A percentile compares a stretch with the other conserved stretches of the same genome.
Evolutionary conservation across 2,797 vertebrate genomes (phyloP).

Genomic region (Catharus ustulatus): DNA sequence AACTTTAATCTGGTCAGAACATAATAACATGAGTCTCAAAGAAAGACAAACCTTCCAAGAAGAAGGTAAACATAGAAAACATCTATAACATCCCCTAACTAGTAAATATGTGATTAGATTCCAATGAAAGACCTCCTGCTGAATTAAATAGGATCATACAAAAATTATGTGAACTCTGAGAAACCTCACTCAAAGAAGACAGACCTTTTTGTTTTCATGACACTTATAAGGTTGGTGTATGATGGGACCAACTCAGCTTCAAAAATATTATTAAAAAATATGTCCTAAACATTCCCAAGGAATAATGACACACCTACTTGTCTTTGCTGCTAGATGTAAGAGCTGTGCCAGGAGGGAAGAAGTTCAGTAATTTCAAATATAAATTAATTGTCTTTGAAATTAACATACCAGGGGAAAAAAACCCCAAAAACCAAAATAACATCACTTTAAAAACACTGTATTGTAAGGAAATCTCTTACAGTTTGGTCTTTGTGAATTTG

Average conservation of each 20-base stretch:
- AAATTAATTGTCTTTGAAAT: not conserved
- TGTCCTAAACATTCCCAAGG: not conserved
- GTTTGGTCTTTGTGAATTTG: slow-evolving; percentile 58
- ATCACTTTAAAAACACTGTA: slow-evolving; percentile 26
- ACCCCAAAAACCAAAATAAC: not conserved
- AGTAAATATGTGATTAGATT: not conserved
- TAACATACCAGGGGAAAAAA: not conserved
- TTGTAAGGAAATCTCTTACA: slow-evolving; percentile 47
- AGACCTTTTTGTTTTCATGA: not conserved
- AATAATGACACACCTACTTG: not conserved
- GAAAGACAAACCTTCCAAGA: not conserved
- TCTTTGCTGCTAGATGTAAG: not conserved
- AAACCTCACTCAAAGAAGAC: not conserved
- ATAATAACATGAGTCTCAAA: not conserved
- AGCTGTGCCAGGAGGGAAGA: not conserved
- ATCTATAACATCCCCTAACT: not conserved
- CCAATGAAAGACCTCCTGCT: not conserved
- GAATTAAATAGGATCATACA: not conserved
- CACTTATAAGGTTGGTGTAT: not conserved
- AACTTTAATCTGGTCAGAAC: not conserved
- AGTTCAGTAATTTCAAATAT: slow-evolving; percentile 10
- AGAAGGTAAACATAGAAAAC: not conserved
- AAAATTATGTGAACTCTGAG: not conserved
- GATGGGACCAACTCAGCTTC: not conserved
- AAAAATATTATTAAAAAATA: not conserved